Evolutionary conservation across 2,888 invertebrate genomes (phyloP), one percentile per base, ranked within the genome.

Genomic region (Xanthia icteritia): DNA sequence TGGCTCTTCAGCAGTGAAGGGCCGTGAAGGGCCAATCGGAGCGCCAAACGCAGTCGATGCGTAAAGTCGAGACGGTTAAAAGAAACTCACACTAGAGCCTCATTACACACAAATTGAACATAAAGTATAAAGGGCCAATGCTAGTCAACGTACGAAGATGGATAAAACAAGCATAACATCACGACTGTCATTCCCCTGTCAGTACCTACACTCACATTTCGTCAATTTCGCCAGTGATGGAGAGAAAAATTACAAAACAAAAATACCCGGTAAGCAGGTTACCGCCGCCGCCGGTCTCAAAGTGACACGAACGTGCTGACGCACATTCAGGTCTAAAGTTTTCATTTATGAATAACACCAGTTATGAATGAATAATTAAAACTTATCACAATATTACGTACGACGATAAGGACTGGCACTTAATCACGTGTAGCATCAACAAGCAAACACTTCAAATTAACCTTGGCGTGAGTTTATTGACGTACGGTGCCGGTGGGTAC

Each of bases 341-440:
- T 36, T 64, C 31, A 67, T 78, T 51, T 69, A 45, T 58, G 58
- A 45, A 75, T 67, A 51, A 85, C 56, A 81, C 71, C 63, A 66
- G 51, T 54, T 77, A 64, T 54, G 68, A 61, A 81, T 74, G 75
- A 85, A 66, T 85, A 66, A 82, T 70, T 66, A 67, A 54, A 23
- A 11, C 45, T 70, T 75, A 82, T 85, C 82, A 67, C 11, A 58
- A 27, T 58, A 56, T 81, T 85, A 82, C 82, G 82, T 75, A 31
- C 51, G 0, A 45, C 54, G 85, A 85, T 82, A 82, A 67, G 11
- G 36, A 23, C 27, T 2, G 15, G 6, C 61, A 39, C 15, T 31
- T 39, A 23, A 83, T 65, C 51, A 68, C 63, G 54, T 36, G 56
- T 64, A 23, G 8, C 48, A 67, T 78, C n/a, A 78, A 58, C 79